Conservation (phyloP, 2,888 invertebrate species). For the Cremastinae sp. region DNA sequence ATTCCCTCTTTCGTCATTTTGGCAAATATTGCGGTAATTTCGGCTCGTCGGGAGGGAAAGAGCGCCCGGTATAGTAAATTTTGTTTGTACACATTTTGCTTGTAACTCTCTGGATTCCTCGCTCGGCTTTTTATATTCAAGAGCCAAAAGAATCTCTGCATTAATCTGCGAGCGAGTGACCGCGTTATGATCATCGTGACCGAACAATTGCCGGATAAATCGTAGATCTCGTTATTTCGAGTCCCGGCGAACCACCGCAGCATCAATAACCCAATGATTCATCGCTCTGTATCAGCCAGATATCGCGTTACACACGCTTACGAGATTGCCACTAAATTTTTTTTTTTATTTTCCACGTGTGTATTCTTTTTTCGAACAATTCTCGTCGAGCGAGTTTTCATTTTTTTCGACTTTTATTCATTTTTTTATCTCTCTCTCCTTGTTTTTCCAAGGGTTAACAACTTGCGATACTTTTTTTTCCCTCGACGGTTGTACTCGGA, state of each 20-base stretch:
- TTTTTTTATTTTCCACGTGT: too few relatives aligned
- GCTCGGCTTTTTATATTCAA: slow-evolving; percentile 3
- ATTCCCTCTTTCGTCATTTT: too few relatives aligned
- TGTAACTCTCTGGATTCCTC: slow-evolving; percentile 1
- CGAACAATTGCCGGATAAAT: slow-evolving; percentile 36
- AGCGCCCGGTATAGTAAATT: background rate
- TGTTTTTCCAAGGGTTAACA: too few relatives aligned
- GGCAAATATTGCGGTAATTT: slow-evolving; percentile 20
- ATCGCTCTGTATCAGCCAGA: slow-evolving; percentile 13
- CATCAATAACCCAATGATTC: slow-evolving; percentile 34
- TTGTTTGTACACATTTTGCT: background rate
- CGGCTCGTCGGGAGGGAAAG: slow-evolving; percentile 2
- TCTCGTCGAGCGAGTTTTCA: too few relatives aligned
- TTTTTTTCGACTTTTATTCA: too few relatives aligned
- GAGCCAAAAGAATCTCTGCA: slow-evolving; percentile 15
- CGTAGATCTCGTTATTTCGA: slow-evolving; percentile 12
- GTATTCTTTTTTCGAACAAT: background rate
- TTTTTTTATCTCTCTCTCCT: too few relatives aligned
- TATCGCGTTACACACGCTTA: slow-evolving; percentile 11
- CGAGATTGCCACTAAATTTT: background rate
- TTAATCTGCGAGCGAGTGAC: slow-evolving; percentile 30
- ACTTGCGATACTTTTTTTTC: too few relatives aligned
- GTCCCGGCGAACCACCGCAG: slow-evolving; percentile 15
- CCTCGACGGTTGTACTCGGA: too few relatives aligned
- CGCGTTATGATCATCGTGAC: slow-evolving; percentile 33